Percentiles rank a stretch among this genome's conserved stretches.
phyloP scores from a whole-genome alignment of 2,113 vertebrate genomes.

The Trochalopteron elliotii region DNA sequence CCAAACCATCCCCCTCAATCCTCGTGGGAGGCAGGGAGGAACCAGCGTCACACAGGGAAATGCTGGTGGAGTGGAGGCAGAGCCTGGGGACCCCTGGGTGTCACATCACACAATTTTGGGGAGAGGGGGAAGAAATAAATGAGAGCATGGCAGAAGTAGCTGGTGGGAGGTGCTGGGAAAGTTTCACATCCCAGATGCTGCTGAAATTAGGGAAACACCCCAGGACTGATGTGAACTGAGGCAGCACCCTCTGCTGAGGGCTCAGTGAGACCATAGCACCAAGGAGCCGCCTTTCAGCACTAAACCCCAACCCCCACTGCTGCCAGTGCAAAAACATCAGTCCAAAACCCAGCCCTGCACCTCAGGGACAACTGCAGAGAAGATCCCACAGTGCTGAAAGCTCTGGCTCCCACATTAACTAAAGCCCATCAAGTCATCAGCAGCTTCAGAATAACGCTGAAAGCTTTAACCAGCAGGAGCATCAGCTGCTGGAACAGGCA shows the following conservation, averaged over 20 bases:
- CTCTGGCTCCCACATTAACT: not conserved
- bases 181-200: not conserved
- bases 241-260: not conserved
- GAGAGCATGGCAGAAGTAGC: not conserved
- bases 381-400: not conserved
- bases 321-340: not conserved
- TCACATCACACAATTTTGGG: not conserved
- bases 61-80: not conserved
- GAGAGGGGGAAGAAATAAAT: not conserved
- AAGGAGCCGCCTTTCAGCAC: not conserved
- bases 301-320: not conserved
- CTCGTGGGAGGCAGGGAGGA: no score
- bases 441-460: not conserved
- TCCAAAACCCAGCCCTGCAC: not conserved
- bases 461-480: not conserved
- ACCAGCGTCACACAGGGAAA: not conserved
- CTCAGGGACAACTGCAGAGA: not conserved
- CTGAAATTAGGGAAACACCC: not conserved
- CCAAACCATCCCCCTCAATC: not conserved
- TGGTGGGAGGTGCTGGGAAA: not conserved
- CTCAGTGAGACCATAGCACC: not conserved
- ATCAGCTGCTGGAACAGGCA: not conserved
- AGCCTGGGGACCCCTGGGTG: no score
- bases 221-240: fast-evolving
- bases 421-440: not conserved